Base-by-base conservation (phyloP, 2,797 vertebrate species). In the Gymnoscopelus braueri region DNA sequence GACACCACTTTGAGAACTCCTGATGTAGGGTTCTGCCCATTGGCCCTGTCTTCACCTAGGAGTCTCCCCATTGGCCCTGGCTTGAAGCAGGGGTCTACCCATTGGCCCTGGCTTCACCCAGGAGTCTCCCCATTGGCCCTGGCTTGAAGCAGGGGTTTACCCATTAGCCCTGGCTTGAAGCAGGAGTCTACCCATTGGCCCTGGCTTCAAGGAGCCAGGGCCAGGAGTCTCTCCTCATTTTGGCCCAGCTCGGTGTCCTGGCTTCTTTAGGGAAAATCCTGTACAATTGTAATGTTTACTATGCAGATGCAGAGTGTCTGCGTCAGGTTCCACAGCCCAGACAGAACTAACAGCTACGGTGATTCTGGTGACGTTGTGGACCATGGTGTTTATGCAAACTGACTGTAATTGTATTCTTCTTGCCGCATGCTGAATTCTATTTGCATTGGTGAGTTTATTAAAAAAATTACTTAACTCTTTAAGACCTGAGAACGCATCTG, bases 221-320 rank as follows among this genome's bases (percentile, higher is more conserved):
- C 88, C 81, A 83, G 72, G 72, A 79, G 84, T 88, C 85, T 84
- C 86, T n/a, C 84, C 84, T 1, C 78, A 10, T 82, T 81, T 82
- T 81, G 87, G 88, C 80, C 89, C 83, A 84, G 84, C 88, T 79
- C 84, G 52, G 77, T 90, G 74, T 94, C 78, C 82, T 75, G 88
- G 87, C 87, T 93, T 88, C 84, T 77, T 85, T 77, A 47, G 85
- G 82, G 59, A 72, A 83, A 72, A 35, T 44, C 82, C 77, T 82
- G 85, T 93, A 89, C 91, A 95, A 94, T 91, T 90, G 95, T 91
- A 90, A 91, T 90, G 94, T 93, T 90, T 94, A 95, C 96, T 97
- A 96, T 98, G 97, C 96, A 97, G 94, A 95, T 91, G 55, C 74
- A 83, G 81, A 84, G 83, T 87, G 78, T 77, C 68, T 69, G 29